These are phyloP conservation scores for Anguilla obscura DNA, from an alignment of 2,797 vertebrate genomes.

Conservation along the genomic window DNA sequence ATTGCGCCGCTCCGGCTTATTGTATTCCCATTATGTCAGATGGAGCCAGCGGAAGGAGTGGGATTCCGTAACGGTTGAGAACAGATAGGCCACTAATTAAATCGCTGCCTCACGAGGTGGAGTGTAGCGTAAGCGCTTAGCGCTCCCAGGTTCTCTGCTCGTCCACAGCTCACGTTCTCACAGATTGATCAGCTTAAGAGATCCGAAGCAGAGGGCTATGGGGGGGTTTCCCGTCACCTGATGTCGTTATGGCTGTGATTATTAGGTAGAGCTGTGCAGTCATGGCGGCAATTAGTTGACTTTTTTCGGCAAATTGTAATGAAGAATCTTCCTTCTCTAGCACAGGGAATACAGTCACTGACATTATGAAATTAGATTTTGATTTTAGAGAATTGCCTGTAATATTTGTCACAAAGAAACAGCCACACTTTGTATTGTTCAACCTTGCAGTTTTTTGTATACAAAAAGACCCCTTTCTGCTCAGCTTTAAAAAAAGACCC, in stretches of 20 bases:
- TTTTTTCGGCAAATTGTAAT: background rate
- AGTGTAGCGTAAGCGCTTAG: background rate
- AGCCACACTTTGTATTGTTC: background rate
- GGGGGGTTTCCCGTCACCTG: background rate
- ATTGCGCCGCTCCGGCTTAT: conserved; percentile 29
- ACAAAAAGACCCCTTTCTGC: background rate
- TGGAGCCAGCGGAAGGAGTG: background rate
- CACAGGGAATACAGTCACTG: background rate
- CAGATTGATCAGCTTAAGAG: background rate
- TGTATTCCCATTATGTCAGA: conserved; percentile 31
- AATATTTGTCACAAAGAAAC: background rate
- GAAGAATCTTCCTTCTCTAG: background rate
- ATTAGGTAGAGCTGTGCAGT: background rate
- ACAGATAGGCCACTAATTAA: conserved; percentile 27
- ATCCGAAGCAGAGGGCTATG: background rate
- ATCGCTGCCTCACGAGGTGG: conserved; percentile 9
- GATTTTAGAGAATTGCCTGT: background rate
- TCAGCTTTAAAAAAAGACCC: background rate
- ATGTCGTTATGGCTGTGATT: background rate
- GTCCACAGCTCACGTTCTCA: background rate
- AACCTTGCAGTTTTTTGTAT: background rate
- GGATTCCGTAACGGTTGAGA: background rate
- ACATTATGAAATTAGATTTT: background rate
- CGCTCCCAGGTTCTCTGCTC: background rate
- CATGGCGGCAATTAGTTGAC: background rate